Percentiles rank a stretch among this genome's conserved stretches.
phyloP scores from a whole-genome alignment of 1,140 invertebrate species.

The Grapholita molesta region DNA sequence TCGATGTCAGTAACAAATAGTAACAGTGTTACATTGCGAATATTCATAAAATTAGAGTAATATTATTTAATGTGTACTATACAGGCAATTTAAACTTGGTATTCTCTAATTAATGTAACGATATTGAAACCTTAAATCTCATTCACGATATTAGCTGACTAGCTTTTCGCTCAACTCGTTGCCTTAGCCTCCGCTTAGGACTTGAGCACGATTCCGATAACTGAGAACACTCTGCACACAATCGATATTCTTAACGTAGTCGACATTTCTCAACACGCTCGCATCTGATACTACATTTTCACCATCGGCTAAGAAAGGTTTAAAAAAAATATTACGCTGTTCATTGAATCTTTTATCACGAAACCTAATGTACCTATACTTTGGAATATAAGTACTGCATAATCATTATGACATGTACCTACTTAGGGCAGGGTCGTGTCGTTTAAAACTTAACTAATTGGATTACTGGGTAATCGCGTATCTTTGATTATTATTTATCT shows the following conservation, averaged over 20 bases:
- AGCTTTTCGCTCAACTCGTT: conserved; percentile 3
- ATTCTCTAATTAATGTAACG: background rate
- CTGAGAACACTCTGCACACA: background rate
- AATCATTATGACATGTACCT: too few relatives aligned
- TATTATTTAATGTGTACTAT: too few relatives aligned
- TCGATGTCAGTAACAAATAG: too few relatives aligned
- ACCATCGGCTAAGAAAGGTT: background rate
- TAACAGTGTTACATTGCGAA: too few relatives aligned
- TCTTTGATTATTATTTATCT: too few relatives aligned
- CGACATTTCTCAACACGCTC: background rate
- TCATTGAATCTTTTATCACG: background rate
- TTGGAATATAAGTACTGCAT: too few relatives aligned
- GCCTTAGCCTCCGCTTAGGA: background rate
- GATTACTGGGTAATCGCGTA: too few relatives aligned
- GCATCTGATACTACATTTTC: background rate
- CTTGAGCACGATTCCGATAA: conserved; percentile 14
- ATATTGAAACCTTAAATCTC: background rate
- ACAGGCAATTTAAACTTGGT: too few relatives aligned
- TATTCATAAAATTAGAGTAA: too few relatives aligned
- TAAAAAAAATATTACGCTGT: background rate
- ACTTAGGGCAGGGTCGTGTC: too few relatives aligned
- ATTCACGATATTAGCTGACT: conserved; percentile 6
- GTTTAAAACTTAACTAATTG: too few relatives aligned
- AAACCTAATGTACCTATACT: background rate
- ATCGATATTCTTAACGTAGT: conserved; percentile 12